Evolutionary conservation across 2,797 vertebrate species (phyloP).

Genomic region (Dromococcyx pavoninus): DNA sequence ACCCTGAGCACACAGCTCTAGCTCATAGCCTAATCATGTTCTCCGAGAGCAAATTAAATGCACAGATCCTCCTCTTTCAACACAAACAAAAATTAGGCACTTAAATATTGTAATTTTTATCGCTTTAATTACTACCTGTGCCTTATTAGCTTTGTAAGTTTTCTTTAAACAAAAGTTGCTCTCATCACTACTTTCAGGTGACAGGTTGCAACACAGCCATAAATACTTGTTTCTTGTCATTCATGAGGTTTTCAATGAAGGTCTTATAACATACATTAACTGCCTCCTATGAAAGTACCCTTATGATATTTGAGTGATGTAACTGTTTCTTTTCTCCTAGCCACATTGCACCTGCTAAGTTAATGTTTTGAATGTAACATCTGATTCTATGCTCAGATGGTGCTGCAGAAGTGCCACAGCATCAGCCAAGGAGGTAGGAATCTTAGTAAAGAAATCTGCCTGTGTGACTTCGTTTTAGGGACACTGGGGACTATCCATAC

Average conservation of each 20-base stretch:
- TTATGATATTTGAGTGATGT: background rate
- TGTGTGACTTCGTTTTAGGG: background rate
- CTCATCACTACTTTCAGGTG: background rate
- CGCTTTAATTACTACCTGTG: background rate
- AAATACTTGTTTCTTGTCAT: background rate
- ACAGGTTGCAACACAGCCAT: background rate
- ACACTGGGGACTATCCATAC: background rate
- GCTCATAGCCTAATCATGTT: background rate
- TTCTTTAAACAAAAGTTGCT: background rate
- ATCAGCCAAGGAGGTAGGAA: background rate
- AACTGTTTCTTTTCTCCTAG: background rate
- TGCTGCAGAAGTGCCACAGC: background rate
- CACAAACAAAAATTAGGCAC: background rate
- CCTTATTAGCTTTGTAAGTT: background rate
- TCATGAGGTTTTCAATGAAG: background rate
- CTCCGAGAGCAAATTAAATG: background rate
- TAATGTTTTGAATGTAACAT: background rate
- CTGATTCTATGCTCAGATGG: background rate
- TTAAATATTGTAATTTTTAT: background rate
- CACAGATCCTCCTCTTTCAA: background rate
- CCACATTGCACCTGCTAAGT: background rate
- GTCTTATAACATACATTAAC: background rate
- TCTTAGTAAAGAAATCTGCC: background rate
- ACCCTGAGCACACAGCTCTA: background rate
- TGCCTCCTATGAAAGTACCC: background rate